Base-by-base conservation (phyloP, 1,140 invertebrate genomes). In the Drosophila subobscura region DNA sequence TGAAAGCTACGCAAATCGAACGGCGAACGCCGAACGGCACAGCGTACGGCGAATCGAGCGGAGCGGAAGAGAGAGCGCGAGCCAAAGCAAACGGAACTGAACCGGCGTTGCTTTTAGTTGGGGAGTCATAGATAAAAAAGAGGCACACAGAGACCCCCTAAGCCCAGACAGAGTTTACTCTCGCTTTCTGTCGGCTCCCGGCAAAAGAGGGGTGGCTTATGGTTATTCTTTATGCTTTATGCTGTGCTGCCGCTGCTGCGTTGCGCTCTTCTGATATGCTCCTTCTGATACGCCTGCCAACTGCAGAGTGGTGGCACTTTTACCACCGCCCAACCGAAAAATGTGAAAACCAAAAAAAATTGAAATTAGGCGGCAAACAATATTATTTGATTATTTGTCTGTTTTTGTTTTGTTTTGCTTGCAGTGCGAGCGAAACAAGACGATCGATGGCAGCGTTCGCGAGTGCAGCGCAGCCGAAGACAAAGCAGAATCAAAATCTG, bases 381-480 rank as follows among this genome's bases (percentile, higher is more conserved):
- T 89, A 83, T 89, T 88, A 83, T 88, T 88, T 79, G 83, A 88
- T 88, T 88, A 79, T 71, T 74, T 66, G 59, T 76, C 57, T 68
- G 59, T 46, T 70, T 54, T 49, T 66, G 42, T 66, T 60, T 55
- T 79, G 8, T 54, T 52, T 3, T 47, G 29, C 25, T 29, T 51
- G 46, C 41, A 45, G 45, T 49, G 49, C 55, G 33, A 37, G 33
- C 33, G 33, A 37, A 12, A 12, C 33, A 75, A 75, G 71, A 64
- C 72, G 51, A 46, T 51, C 40, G 50, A 51, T n/a, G 12, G 58
- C 58, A 64, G 61, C 61, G 44, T 42, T 40, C 42, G 7, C 41
- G 22, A 63, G 56, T 33, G 10, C 25, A 14, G 23, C 22, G 59
- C 7, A 25, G 41, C 60, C 60, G 54, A 44, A 33, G 59, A 59